Percentiles rank a stretch among this genome's conserved stretches.
Conservation (phyloP, 2,113 vertebrate species). For the Zosterops pallidus region DNA sequence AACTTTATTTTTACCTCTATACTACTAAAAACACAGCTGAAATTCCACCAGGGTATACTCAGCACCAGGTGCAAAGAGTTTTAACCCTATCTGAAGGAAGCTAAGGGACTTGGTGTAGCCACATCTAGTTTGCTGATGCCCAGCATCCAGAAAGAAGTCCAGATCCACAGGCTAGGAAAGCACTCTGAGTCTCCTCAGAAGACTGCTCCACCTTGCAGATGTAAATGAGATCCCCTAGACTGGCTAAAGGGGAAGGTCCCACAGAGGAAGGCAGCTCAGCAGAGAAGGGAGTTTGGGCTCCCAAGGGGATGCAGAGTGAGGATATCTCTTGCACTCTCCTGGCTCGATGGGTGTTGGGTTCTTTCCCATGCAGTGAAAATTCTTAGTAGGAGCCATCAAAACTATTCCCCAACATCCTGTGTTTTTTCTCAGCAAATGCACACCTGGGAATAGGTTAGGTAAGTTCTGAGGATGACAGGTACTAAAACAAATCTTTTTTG, state of each 20-base stretch:
- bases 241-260: neutral
- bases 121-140: neutral
- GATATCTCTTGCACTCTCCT: neutral
- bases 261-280: neutral
- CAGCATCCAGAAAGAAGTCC: neutral
- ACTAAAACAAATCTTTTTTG: neutral
- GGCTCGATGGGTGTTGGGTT: fast-evolving
- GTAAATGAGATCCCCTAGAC: neutral
- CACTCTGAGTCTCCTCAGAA: neutral
- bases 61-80: neutral
- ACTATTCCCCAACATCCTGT: neutral
- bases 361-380: neutral
- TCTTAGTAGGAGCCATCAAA: neutral
- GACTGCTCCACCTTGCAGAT: neutral
- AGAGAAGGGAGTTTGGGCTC: neutral
- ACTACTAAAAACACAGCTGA: neutral
- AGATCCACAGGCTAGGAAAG: neutral
- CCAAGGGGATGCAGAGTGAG: fast-evolving
- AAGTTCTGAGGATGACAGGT: neutral
- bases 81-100: neutral
- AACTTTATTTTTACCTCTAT: neutral
- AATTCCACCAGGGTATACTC: neutral
- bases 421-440: neutral
- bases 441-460: neutral
- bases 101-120: neutral